phyloP scores from a whole-genome alignment of 1,140 invertebrate species.

The Mycetomoellerius zeteki region DNA sequence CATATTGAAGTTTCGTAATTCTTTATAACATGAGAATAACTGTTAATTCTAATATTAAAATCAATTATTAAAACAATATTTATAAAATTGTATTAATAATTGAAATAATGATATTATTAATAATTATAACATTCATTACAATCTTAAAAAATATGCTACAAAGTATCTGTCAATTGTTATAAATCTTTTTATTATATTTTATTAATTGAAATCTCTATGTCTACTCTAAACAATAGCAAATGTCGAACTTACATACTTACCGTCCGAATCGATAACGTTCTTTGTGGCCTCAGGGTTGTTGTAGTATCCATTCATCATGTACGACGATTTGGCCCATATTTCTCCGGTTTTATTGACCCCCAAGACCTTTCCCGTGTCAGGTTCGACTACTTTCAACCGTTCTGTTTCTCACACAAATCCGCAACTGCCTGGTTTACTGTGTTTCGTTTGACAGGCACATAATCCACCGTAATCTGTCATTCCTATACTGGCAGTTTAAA shows the following conservation, averaged over 20 bases:
- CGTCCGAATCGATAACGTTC: slow-evolving; percentile 86
- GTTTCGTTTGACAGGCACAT: slow-evolving; percentile 52
- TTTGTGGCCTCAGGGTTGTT: slow-evolving; percentile 83
- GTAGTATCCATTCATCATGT: slow-evolving; percentile 78
- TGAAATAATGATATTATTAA: neutral
- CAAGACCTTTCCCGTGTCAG: slow-evolving; percentile 82
- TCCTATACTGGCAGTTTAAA: slow-evolving; percentile 42
- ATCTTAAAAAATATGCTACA: neutral
- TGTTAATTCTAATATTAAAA: neutral
- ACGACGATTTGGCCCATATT: slow-evolving; percentile 81
- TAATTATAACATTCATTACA: neutral
- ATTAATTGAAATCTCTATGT: neutral
- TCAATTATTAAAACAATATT: neutral
- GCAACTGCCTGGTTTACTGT: slow-evolving; percentile 75
- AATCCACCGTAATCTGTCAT: slow-evolving; percentile 64
- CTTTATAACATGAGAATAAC: neutral
- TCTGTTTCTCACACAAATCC: slow-evolving; percentile 77
- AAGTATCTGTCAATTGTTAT: neutral
- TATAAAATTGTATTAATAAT: neutral
- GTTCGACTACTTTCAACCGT: slow-evolving; percentile 80
- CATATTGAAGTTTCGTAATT: neutral
- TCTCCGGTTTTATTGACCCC: slow-evolving; percentile 83
- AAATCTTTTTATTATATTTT: neutral
- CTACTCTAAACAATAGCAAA: neutral
- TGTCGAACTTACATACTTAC: slow-evolving; percentile 78